Conservation (phyloP, 2,113 vertebrate genomes). For the Engystomops pustulosus region DNA sequence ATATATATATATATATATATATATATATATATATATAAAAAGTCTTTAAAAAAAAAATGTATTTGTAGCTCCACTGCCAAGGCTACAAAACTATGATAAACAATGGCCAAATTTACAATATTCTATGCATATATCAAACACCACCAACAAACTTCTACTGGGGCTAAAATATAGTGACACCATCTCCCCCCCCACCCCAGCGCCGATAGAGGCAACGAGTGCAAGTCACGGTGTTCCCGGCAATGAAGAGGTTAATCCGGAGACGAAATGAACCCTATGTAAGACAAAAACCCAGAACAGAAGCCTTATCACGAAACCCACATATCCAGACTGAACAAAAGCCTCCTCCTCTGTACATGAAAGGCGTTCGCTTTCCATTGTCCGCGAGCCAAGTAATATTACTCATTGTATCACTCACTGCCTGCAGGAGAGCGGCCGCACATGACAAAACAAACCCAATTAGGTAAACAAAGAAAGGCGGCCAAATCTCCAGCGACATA, state of each 20-base stretch:
- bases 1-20: no score
- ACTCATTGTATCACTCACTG: conserved; percentile 33
- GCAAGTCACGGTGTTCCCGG: not conserved
- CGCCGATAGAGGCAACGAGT: not conserved
- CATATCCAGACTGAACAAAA: conserved; percentile 3
- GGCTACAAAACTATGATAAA: no score
- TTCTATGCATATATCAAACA: no score
- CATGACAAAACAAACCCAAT: conserved; percentile 31
- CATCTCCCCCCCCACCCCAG: not conserved
- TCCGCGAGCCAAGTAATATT: conserved; percentile 13
- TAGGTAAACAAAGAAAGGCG: conserved; percentile 6
- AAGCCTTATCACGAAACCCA: not conserved
- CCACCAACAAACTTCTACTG: not conserved
- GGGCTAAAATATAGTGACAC: not conserved
- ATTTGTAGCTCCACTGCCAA: no score
- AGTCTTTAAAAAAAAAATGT: no score
- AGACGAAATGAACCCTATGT: not conserved
- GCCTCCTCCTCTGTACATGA: conserved; percentile 9
- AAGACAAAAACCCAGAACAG: not conserved
- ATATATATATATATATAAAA: no score
- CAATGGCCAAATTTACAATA: no score
- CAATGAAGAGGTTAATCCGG: not conserved
- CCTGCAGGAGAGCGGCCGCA: not conserved
- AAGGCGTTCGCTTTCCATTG: conserved; percentile 14
- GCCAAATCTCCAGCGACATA: conserved; percentile 24